phyloP scores from a whole-genome alignment of 2,113 vertebrate genomes.

The Oxyruncus cristatus region DNA sequence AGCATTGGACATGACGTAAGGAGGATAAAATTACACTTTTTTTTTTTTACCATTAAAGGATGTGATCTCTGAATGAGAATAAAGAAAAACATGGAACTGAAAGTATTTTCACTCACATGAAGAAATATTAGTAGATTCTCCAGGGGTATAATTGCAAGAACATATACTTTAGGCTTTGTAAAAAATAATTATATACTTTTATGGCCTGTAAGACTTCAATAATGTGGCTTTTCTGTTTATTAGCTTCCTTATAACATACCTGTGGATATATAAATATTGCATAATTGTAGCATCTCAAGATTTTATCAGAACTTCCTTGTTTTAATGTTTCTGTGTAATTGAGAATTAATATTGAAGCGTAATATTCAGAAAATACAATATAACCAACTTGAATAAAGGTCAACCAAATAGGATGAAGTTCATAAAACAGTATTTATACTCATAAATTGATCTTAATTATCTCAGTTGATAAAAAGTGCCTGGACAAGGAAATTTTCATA shows the following conservation, averaged over 20 bases:
- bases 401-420: not conserved
- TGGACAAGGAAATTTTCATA: not conserved
- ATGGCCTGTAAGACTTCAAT: not conserved
- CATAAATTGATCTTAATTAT: not conserved
- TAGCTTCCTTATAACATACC: not conserved
- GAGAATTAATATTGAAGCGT: not conserved
- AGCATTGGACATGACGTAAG: not conserved
- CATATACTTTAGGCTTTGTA: not conserved
- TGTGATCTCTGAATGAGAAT: not conserved
- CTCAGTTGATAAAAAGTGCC: not conserved
- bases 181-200: not conserved
- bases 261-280: not conserved
- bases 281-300: not conserved
- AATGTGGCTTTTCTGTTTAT: not conserved
- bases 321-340: not conserved
- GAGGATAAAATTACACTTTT: not conserved
- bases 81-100: not conserved
- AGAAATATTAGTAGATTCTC: not conserved
- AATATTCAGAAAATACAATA: not conserved
- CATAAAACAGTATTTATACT: not conserved
- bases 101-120: not conserved
- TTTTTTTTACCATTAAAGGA: not conserved
- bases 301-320: not conserved
- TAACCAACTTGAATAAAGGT: not conserved
- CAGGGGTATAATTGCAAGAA: not conserved